These are phyloP conservation scores for Crossaster papposus DNA, from an alignment of 53 echinoderm and acorn worm genomes.

Conservation along the genomic window DNA sequence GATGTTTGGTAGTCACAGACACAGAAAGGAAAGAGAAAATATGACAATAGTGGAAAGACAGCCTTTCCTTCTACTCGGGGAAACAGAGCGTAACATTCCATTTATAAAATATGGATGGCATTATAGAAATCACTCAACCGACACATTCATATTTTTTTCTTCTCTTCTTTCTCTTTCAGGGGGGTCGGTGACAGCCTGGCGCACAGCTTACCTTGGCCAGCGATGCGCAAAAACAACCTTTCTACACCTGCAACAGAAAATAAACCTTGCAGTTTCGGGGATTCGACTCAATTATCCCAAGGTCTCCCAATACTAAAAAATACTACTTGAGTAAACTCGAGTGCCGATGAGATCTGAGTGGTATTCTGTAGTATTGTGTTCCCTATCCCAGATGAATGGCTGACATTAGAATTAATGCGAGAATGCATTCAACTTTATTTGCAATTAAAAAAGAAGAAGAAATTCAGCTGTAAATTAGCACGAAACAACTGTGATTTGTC, in stretches of 20 bases:
- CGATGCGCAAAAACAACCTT: neutral
- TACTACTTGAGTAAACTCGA: no score
- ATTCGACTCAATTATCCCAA: no score
- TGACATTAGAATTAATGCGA: no score
- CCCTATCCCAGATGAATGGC: no score
- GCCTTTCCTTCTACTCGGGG: conserved; percentile 5
- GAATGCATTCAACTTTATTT: no score
- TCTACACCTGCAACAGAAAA: neutral
- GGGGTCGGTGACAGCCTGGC: neutral
- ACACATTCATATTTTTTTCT: neutral
- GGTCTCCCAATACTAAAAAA: no score
- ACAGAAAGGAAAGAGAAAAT: conserved; percentile 9
- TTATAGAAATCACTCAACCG: conserved; percentile 25
- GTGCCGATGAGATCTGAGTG: no score
- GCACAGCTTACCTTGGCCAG: conserved; percentile 1
- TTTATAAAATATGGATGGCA: conserved; percentile 54
- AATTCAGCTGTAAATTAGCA: no score
- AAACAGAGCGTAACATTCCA: conserved; percentile 58
- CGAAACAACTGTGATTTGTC: no score
- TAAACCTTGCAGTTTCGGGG: neutral
- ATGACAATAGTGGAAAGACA: conserved; percentile 49
- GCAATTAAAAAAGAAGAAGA: no score
- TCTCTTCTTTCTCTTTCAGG: neutral
- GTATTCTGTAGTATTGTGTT: no score
- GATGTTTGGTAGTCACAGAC: conserved; percentile 49